Percentiles rank a stretch among this genome's conserved stretches.
These are phyloP conservation scores for Cephus pulcher DNA, from an alignment of 2,888 invertebrate genomes.

Conservation along the genomic window DNA sequence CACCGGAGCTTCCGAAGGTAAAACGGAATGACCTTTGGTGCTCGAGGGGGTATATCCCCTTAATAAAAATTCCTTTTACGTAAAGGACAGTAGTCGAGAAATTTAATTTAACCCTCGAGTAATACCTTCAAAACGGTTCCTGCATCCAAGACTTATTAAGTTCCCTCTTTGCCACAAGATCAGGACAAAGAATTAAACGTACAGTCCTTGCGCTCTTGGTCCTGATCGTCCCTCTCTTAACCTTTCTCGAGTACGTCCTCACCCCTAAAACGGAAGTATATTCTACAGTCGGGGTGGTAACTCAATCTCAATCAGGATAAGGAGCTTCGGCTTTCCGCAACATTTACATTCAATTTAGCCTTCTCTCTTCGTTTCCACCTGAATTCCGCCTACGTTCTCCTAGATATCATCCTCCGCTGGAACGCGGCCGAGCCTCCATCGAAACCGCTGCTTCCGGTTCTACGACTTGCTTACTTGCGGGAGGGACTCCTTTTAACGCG, in stretches of 20 bases:
- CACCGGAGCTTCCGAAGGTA: background rate
- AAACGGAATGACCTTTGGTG: background rate
- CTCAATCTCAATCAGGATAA: slow-evolving; percentile 40
- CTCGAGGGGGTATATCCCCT: background rate
- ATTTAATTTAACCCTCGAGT: background rate
- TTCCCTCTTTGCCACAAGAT: background rate
- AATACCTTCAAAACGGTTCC: background rate
- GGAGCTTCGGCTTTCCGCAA: slow-evolving; percentile 54
- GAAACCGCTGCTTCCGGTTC: slow-evolving; percentile 19
- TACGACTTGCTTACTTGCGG: slow-evolving; percentile 47
- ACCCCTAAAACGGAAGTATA: background rate
- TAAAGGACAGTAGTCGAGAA: background rate
- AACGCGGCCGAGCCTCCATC: slow-evolving; percentile 15
- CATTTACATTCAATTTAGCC: slow-evolving; percentile 60
- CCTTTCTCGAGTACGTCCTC: background rate
- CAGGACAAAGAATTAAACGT: background rate
- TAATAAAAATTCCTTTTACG: background rate
- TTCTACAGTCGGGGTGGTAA: background rate
- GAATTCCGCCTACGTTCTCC: slow-evolving; percentile 21
- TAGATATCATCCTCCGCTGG: slow-evolving; percentile 19
- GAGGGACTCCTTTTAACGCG: slow-evolving; percentile 41
- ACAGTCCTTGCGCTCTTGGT: background rate
- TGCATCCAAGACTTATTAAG: background rate
- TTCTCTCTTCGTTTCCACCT: slow-evolving; percentile 26
- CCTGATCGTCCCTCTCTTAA: background rate